Conservation (phyloP, 2,113 vertebrate genomes). For the Pelmatolapia mariae region DNA sequence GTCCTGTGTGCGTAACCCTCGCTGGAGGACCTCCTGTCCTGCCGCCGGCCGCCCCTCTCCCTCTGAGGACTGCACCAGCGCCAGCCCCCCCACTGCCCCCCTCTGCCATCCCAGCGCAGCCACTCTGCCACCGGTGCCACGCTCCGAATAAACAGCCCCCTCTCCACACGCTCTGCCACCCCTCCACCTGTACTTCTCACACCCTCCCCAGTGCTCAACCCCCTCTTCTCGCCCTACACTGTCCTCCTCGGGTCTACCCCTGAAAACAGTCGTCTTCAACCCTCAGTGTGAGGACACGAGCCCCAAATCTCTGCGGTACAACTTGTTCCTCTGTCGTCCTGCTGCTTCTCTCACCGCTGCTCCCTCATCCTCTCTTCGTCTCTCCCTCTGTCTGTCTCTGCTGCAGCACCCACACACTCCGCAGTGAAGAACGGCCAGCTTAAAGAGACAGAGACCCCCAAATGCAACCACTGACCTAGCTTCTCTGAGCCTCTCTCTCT, state of each 20-base stretch:
- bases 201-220: conserved; percentile 11
- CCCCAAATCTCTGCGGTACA: background rate
- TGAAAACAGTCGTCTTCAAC: background rate
- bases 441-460: conserved; percentile 68
- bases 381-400: conserved; percentile 26
- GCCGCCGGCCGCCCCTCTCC: conserved; percentile 9
- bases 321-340: conserved; percentile 8
- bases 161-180: conserved; percentile 59
- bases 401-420: conserved; percentile 68
- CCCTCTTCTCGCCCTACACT: background rate
- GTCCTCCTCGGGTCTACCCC: background rate
- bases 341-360: conserved; percentile 1
- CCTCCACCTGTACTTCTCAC: conserved; percentile 59
- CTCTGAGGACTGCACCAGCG: conserved; percentile 59
- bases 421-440: conserved; percentile 57
- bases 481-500: background rate
- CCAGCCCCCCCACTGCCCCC: conserved; percentile 63
- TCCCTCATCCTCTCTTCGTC: conserved; percentile 20
- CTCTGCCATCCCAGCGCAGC: conserved; percentile 69
- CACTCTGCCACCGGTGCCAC: conserved; percentile 70
- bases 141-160: conserved; percentile 61
- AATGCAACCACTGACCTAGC: background rate
- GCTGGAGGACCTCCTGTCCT: conserved; percentile 45
- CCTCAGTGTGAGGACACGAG: background rate
- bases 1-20: conserved; percentile 34